Evolutionary conservation across 2,888 invertebrate species (phyloP).

Genomic region (Perdita meconis): DNA sequence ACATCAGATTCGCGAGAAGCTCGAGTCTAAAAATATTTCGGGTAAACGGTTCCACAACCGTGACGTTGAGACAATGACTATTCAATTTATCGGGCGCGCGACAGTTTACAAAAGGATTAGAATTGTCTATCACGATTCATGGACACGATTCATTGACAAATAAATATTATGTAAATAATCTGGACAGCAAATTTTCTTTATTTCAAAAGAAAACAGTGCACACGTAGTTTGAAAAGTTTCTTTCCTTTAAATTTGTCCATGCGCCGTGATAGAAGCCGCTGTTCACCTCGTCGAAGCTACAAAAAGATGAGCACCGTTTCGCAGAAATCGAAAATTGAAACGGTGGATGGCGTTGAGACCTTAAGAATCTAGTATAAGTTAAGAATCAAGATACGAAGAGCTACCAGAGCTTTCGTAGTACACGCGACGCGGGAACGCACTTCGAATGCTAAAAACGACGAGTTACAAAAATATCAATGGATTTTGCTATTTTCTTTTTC

Average conservation of each 20-base stretch:
- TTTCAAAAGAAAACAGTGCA: too few relatives aligned
- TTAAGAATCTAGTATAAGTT: slow-evolving; percentile 56
- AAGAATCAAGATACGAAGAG: slow-evolving; percentile 27
- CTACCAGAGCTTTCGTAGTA: slow-evolving; percentile 45
- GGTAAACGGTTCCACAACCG: slow-evolving; percentile 6
- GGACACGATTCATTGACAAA: too few relatives aligned
- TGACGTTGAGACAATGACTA: slow-evolving; percentile 17
- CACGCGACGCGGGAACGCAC: slow-evolving; percentile 23
- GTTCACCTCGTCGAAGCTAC: slow-evolving; percentile 8
- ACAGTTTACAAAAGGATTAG: slow-evolving; percentile 12
- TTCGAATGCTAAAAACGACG: slow-evolving; percentile 22
- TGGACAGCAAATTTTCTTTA: too few relatives aligned
- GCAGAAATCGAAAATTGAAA: slow-evolving; percentile 23
- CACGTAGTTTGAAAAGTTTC: background rate
- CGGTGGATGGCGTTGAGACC: slow-evolving; percentile 27
- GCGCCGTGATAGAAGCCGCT: slow-evolving; percentile 14
- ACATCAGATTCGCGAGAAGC: slow-evolving; percentile 15
- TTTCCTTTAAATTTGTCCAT: slow-evolving; percentile 5
- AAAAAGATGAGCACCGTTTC: slow-evolving; percentile 32
- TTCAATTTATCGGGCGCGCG: background rate
- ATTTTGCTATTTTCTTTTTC: slow-evolving; percentile 4
- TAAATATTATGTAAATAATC: too few relatives aligned
- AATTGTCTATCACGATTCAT: slow-evolving; percentile 12
- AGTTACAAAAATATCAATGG: slow-evolving; percentile 44
- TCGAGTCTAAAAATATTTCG: slow-evolving; percentile 14